A percentile compares a stretch with the other conserved stretches of the same genome.
Evolutionary conservation across 2,113 vertebrate genomes (phyloP).

Genomic region (Scolopax mira): DNA sequence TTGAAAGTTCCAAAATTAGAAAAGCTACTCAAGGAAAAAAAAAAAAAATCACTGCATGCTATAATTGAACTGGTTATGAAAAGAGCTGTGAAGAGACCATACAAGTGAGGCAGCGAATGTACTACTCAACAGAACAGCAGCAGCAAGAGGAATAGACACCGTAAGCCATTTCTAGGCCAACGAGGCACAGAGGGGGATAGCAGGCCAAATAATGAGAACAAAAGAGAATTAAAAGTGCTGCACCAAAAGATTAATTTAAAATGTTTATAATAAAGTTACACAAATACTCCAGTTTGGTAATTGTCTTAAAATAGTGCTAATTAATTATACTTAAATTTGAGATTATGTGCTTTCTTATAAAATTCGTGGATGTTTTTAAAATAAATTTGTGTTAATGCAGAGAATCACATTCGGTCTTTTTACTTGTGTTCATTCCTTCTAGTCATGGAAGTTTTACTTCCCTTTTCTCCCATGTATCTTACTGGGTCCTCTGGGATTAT

Average conservation of each 20-base stretch:
- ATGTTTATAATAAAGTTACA: constrained; percentile 62
- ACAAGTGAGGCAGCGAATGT: constrained; percentile 18
- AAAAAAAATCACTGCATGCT: neutral
- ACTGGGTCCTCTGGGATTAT: neutral
- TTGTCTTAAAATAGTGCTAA: constrained; percentile 62
- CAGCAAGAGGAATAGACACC: constrained; percentile 4
- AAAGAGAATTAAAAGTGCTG: constrained; percentile 58
- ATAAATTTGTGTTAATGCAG: constrained; percentile 35
- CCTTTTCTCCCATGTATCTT: neutral
- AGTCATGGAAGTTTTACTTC: neutral
- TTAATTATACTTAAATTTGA: constrained; percentile 60
- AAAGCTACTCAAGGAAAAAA: constrained; percentile 36
- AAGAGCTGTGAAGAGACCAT: constrained; percentile 53
- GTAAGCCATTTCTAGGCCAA: constrained; percentile 40
- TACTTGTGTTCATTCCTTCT: neutral
- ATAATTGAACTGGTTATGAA: constrained; percentile 61
- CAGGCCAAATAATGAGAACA: constrained; percentile 43
- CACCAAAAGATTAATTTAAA: constrained; percentile 63
- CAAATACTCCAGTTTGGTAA: constrained; percentile 43
- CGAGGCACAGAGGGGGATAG: neutral
- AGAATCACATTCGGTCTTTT: constrained; percentile 19
- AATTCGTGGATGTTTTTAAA: constrained; percentile 20
- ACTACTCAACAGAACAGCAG: constrained; percentile 43
- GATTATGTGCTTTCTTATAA: constrained; percentile 40
- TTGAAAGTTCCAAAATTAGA: constrained; percentile 39